Base-by-base conservation (phyloP, 2,888 invertebrate species). In the Conomelus anceps region DNA sequence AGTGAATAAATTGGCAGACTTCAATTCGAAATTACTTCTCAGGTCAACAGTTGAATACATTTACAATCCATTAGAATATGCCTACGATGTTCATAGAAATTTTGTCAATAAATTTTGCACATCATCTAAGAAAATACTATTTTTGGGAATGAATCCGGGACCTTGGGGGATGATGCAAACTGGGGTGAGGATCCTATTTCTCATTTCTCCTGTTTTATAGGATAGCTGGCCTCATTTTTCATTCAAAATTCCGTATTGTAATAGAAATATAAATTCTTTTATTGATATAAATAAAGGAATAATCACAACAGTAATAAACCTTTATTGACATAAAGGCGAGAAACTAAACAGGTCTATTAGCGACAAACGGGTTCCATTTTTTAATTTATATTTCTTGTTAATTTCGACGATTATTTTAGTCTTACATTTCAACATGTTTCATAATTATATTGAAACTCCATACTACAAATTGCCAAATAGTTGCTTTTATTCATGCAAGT, bases 151-250 rank as follows among this genome's bases (percentile, higher is more conserved):
- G 97, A 99, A 99, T 94, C 98, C 98, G 20, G 98, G 98, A n/a
- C 98, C 98, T 0, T 98, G 96, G 96, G 98, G 98, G 91, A 98
- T 98, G 98, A 97, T 96, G 26, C 98, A 99, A 93, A 98, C 97
- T 91, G 98, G 98, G 92, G 97, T 97, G 94, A 94, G 95, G 91
- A 90, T 89, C 88, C 9, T 89, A 22, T 85, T 85, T 90, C 29
- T 29, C 84, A 86, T 86, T 24, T n/a, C 3, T 86, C 22, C 24
- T 85, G 20, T 85, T 85, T 22, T 11, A 6, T 63, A 63, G 63
- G 63, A 63, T 63, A 63, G 63, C 63, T 63, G 63, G n/a, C 63
- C 63, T 63, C 63, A 63, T 63, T 63, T 63, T 34, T 34, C 13
- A 34, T 4, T 13, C 11, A 17, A 34, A 6, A 17, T 9, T 34